A percentile compares a stretch with the other conserved stretches of the same genome.
Conservation (phyloP, 2,888 invertebrate species). For the Zaprionus obscuricornis region DNA sequence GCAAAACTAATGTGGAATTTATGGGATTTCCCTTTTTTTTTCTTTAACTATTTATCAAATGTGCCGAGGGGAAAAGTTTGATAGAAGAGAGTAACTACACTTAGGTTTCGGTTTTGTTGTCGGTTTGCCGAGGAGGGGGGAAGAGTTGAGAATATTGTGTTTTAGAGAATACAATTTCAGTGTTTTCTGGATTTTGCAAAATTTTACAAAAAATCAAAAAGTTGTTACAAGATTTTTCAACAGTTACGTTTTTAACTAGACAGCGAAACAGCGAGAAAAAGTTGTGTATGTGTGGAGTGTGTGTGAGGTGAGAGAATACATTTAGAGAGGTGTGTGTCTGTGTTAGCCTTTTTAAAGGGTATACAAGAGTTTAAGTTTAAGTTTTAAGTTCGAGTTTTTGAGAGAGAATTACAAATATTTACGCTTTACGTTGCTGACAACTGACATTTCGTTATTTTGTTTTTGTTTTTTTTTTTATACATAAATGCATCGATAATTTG, state of each 20-base stretch:
- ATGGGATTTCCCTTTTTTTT: background rate
- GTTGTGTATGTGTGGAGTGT: background rate
- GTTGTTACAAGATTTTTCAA: too few species aligned
- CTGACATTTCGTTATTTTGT: constrained; percentile 39
- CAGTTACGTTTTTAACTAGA: constrained; percentile 42
- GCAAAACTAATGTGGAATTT: constrained; percentile 37
- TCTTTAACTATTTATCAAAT: background rate
- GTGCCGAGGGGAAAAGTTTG: background rate
- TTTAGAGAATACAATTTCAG: too few species aligned
- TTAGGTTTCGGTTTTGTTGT: too few species aligned
- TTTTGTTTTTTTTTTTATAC: constrained; percentile 57
- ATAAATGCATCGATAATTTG: constrained; percentile 73
- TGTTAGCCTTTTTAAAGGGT: constrained; percentile 7
- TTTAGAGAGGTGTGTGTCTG: background rate
- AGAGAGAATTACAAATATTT: constrained; percentile 30
- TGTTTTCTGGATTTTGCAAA: too few species aligned
- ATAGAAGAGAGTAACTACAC: constrained; percentile 6
- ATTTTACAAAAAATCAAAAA: constrained; percentile 28
- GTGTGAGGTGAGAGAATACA: constrained; percentile 8
- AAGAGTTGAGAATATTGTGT: too few species aligned
- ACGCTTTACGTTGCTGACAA: constrained; percentile 15
- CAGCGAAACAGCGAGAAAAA: constrained; percentile 32
- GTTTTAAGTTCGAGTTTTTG: constrained; percentile 29
- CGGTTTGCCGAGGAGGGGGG: too few species aligned
- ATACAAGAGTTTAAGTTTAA: constrained; percentile 46